phyloP scores from a whole-genome alignment of 92 coral and sea anemone genomes.

The Phenganax stokvisi region DNA sequence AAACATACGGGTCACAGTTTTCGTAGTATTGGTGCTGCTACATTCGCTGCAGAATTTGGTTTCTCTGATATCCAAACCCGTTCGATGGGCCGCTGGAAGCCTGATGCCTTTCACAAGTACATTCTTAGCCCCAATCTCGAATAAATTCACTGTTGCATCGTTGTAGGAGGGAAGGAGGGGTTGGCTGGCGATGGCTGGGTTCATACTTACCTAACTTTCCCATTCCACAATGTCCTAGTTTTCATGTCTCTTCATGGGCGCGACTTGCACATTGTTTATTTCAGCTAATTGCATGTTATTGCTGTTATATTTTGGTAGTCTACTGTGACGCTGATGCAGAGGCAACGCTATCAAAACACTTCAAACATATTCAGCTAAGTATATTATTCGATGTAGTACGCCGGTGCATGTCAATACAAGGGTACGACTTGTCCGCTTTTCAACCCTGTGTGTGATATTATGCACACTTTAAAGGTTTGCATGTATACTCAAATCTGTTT shows the following conservation, averaged over 20 bases:
- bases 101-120: no score
- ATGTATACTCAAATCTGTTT: neutral
- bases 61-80: conserved; percentile 48
- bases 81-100: conserved; percentile 17
- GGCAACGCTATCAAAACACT: neutral
- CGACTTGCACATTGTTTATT: no score
- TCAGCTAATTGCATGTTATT: no score
- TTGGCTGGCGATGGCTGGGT: no score
- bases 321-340: no score
- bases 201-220: no score
- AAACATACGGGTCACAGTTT: conserved; percentile 23
- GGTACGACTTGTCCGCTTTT: neutral
- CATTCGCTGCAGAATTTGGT: conserved; percentile 51
- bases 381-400: no score
- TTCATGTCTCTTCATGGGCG: no score
- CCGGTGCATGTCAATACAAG: neutral
- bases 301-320: no score
- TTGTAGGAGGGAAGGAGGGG: neutral
- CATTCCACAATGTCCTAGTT: no score
- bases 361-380: neutral
- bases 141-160: conserved; percentile 1
- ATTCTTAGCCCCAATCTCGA: conserved; percentile 2
- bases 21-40: no score
- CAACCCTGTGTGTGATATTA: neutral
- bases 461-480: neutral